Base-by-base conservation (phyloP, 2,113 vertebrate species). In the Microcebus lehilahytsara region DNA sequence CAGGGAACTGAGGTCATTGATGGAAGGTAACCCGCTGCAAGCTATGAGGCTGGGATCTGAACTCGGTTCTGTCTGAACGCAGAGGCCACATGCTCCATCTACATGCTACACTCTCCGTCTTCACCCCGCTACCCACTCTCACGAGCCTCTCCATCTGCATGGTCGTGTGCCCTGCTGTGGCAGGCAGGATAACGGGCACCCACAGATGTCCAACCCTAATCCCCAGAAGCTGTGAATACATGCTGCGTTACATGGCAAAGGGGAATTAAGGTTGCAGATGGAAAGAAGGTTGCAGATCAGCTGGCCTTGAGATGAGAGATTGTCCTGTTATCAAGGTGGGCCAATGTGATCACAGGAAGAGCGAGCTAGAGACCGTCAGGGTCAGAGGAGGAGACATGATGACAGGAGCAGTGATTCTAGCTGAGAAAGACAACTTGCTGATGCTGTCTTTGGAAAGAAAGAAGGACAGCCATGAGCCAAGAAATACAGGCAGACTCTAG, bases 71-170 rank as follows among this genome's bases (percentile, higher is more conserved):
- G 11, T 17, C 40, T 5, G 12, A 40, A 17, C 1, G 14, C 32
- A 71, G 49, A 80, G 46, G 19, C 37, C 69, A 34, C 1, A 0
- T 5, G 9, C 40, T 80, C 16, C 3, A 20, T 8, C 0, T 3
- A 80, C 13, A 11, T 14, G 23, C 51, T 42, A 9, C 3, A 4
- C 32, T 22, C 10, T 67, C 56, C 16, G 2, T 27, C 12, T 13
- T 42, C 56, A 7, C 9, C 23, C 69, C 17, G 49, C 22, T 13
- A 20, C 25, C 22, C 30, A 1, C 34, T 77, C 2, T 19, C 32
- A 19, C 0, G 9, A 56, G 22, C 14, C 16, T 12, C 3, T 40
- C 75, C 20, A 14, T 51, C 40, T 32, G 56, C 12, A 30, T 16
- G 56, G n/a, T 46, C 9, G 19, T 9, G 7, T 34, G 2, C 11